Percentiles rank a stretch among this genome's conserved stretches.
These are phyloP conservation scores for Epizoanthus rinbou DNA, from an alignment of 92 coral and sea anemone species.

Conservation along the genomic window DNA sequence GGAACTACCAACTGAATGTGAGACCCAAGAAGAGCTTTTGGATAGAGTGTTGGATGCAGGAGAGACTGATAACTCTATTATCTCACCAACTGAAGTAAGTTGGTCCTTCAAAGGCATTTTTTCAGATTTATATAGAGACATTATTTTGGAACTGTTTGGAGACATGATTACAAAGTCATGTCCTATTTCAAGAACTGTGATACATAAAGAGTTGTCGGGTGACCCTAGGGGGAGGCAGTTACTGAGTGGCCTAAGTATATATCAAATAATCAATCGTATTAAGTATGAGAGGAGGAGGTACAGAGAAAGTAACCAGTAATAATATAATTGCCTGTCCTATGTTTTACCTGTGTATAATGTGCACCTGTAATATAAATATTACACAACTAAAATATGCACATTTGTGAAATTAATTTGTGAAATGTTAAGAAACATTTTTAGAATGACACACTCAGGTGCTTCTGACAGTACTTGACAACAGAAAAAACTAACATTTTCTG, in stretches of 20 bases:
- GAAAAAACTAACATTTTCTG: too few species aligned
- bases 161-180: slow-evolving; percentile 18
- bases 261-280: slow-evolving; percentile 14
- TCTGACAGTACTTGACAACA: too few species aligned
- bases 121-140: slow-evolving; percentile 19
- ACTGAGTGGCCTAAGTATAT: neutral
- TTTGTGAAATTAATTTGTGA: too few species aligned
- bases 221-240: neutral
- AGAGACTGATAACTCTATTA: neutral
- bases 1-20: slow-evolving; percentile 34
- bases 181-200: slow-evolving; percentile 17
- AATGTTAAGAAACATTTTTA: too few species aligned
- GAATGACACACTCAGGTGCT: too few species aligned
- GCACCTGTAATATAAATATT: too few species aligned
- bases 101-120: slow-evolving; percentile 13
- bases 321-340: neutral
- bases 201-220: neutral
- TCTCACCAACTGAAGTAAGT: slow-evolving; percentile 11
- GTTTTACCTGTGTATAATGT: too few species aligned
- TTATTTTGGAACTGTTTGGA: slow-evolving; percentile 14
- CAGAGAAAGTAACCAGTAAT: slow-evolving; percentile 11
- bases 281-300: slow-evolving; percentile 19
- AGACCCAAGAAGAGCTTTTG: slow-evolving; percentile 22
- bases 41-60: slow-evolving; percentile 11
- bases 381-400: too few species aligned